Base-by-base conservation (phyloP, 1,140 invertebrate species). In the Akabosia matsudoensis region DNA sequence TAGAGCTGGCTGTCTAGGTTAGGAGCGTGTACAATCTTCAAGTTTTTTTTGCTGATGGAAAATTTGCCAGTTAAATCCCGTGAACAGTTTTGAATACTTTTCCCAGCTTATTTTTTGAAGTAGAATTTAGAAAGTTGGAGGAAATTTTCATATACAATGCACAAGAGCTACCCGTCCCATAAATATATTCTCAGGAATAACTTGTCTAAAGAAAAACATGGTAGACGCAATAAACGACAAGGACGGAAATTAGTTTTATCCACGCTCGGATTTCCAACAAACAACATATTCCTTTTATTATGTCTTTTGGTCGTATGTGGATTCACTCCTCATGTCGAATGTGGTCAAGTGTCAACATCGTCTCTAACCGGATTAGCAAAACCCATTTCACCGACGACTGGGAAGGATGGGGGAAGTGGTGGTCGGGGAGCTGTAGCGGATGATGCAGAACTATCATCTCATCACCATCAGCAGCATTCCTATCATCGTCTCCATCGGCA, bases 291-390 rank as follows among this genome's bases (percentile, higher is more conserved):
- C 4, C 54, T 61, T 30, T 67, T 67, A 13, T 13, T 67, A 67
- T 67, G 10, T 22, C 28, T 30, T 67, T 67, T 31, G 26, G 7
- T 56, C n/a, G 7, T 18, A 7, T 67, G 24, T 67, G 13, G 13
- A 31, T 28, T 30, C 28, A 67, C 30, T 67, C 61, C 28, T 67
- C n/a, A 30, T 13, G 4, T 67, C 31, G 24, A 30, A 7, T 67
- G 61, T 67, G 61, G 61, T 7, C 61, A 67, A 67, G 24, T 31
- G 61, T 67, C 61, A 67, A 24, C 61, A 30, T 67, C 61, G n/a
- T 7, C 61, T 28, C 26, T 67, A 67, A 67, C 24, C 22, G 61
- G 61, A 67, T 67, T 67, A 67, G 61, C 26, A 31, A 67, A 67
- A 31, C 13, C 24, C 2, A 31, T 28, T 7, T 30, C 61, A 30